Evolutionary conservation across 2,113 vertebrate genomes (phyloP), one percentile per base, ranked within the genome.

Genomic region (Hirundichthys speculiger): DNA sequence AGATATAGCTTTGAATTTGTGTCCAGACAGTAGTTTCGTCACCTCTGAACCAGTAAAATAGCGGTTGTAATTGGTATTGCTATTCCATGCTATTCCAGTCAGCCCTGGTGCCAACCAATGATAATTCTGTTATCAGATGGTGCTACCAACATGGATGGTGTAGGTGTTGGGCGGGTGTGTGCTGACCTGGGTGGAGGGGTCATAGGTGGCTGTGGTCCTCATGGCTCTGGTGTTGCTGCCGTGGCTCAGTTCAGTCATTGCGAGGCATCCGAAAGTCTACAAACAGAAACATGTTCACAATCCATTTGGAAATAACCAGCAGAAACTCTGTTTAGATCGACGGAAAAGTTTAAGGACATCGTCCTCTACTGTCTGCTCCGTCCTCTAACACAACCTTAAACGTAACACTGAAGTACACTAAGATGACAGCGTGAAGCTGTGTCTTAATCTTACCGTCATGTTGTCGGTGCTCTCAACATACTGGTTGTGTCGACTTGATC

Each of bases 201-300:
- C 94, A 20, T 95, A 99, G 0, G 75, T 95, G 14, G 98, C 97
- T 0, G 94, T 95, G 2, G 96, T 99, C 34, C 96, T 92, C 54
- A 98, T 89, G 63, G 91, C 96, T 90, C 93, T 95, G 47, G 94
- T 93, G 64, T 99, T 98, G 52, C 93, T 97, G 69, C 98, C 98
- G 0, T 99, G 98, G 61, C 96, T 99, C 51, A 99, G 54, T 40
- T 99, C 98, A 0, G 98, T 99, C 76, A 99, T 73, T 5, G 96
- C 95, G 77, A 99, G 98, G 77, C 98, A 97, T 6, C 97, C 98
- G 48, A 94, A 98, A 0, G 51, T 79, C 93, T 94, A 40, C 8
- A 54, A 40, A 52, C 0, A 75, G 20, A n/a, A n/a, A 80, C 1
- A 42, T 1, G 15, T 19, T 3, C 21, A 18, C 1, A 27, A 30